Conservation (phyloP, 2,888 invertebrate species). For the Teleiodes luculella region DNA sequence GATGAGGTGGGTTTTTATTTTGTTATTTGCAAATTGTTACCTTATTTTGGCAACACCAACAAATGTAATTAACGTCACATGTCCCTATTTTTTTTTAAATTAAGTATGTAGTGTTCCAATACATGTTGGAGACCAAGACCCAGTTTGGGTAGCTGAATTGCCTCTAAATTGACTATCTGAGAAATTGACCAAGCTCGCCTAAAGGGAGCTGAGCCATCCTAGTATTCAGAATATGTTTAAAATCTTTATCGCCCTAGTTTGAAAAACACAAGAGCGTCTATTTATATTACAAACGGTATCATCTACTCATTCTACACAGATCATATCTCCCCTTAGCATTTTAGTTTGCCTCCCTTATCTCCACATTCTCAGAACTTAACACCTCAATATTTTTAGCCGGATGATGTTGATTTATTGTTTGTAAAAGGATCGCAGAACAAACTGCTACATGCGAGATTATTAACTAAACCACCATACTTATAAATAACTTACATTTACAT, state of each 20-base stretch:
- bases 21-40: too few relatives aligned
- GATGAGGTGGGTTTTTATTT: too few relatives aligned
- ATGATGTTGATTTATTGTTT: conserved; percentile 69
- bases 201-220: too few relatives aligned
- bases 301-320: too few relatives aligned
- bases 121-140: too few relatives aligned
- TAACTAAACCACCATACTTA: background rate
- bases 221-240: background rate
- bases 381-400: conserved; percentile 63
- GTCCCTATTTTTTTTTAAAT: too few relatives aligned
- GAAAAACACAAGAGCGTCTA: background rate
- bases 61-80: too few relatives aligned
- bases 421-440: conserved; percentile 61
- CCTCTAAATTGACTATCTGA: too few relatives aligned
- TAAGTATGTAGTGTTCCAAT: too few relatives aligned
- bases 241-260: background rate
- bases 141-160: too few relatives aligned
- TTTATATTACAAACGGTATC: background rate
- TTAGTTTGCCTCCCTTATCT: conserved; percentile 20
- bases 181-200: too few relatives aligned
- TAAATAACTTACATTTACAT: background rate
- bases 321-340: conserved; percentile 2
- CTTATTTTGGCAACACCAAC: too few relatives aligned
- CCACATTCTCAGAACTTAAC: conserved; percentile 45
- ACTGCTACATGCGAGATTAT: conserved; percentile 28